Conservation (phyloP, 1,140 invertebrate genomes). For the Diploscapter pachys region DNA sequence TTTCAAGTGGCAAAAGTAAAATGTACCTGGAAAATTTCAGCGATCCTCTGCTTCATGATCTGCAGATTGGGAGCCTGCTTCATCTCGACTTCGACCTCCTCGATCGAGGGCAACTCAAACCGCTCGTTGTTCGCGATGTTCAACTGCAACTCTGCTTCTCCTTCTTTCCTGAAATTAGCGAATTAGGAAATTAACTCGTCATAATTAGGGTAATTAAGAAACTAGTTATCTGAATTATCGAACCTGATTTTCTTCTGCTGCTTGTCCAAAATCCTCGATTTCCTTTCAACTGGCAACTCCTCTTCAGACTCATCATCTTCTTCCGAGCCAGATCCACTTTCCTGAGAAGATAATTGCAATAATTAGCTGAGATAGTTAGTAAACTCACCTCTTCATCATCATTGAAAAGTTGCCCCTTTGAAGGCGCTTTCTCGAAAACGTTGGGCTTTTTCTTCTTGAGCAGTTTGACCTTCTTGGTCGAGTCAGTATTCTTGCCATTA, state of each 20-base stretch:
- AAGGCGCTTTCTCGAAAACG: too few relatives aligned
- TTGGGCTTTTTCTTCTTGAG: too few relatives aligned
- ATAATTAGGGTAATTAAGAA: slow-evolving; percentile 43
- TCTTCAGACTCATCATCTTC: slow-evolving; percentile 32
- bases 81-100: slow-evolving; percentile 65
- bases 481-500: too few relatives aligned
- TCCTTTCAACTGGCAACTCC: slow-evolving; percentile 79
- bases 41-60: slow-evolving; percentile 66
- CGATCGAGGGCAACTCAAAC: slow-evolving; percentile 52
- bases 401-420: too few relatives aligned
- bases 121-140: slow-evolving; percentile 61
- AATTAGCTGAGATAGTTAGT: too few relatives aligned
- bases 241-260: slow-evolving; percentile 70
- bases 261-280: slow-evolving; percentile 75
- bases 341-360: too few relatives aligned
- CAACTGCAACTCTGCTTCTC: slow-evolving; percentile 66
- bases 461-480: too few relatives aligned
- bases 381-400: too few relatives aligned
- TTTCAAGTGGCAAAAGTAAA: slow-evolving; percentile 49
- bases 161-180: slow-evolving; percentile 66
- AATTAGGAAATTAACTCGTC: too few relatives aligned
- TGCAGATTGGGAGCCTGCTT: slow-evolving; percentile 65
- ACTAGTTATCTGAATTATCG: slow-evolving; percentile 36
- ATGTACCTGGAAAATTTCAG: slow-evolving; percentile 67
- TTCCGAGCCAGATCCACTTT: slow-evolving; percentile 6